Evolutionary conservation across 2,797 vertebrate species (phyloP).

Genomic region (Xenopus petersii): DNA sequence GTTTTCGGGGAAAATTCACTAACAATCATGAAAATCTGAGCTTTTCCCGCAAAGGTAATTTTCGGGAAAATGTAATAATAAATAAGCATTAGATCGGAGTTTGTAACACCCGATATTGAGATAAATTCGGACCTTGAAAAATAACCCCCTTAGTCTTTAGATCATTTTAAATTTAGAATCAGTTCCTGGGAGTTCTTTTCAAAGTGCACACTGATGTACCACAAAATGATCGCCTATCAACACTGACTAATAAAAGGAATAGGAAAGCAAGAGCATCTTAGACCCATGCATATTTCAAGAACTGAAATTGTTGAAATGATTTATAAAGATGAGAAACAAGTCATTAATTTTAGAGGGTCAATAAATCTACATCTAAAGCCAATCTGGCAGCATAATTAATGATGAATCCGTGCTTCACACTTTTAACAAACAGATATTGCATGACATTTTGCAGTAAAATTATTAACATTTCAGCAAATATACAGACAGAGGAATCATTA

Average conservation of each 20-base stretch:
- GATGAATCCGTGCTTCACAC: slow-evolving; percentile 7
- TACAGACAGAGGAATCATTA: no score
- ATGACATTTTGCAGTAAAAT: no score
- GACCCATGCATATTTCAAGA: slow-evolving; percentile 29
- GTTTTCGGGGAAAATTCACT: no score
- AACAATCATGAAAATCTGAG: no score
- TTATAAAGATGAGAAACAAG: slow-evolving; percentile 6
- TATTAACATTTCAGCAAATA: no score
- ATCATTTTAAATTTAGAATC: slow-evolving; percentile 31
- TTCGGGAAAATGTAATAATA: no score
- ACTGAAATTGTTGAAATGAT: slow-evolving; percentile 19
- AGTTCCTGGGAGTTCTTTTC: slow-evolving; percentile 23
- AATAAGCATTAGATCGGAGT: no score
- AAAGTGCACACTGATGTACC: slow-evolving; percentile 34
- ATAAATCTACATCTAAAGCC: slow-evolving; percentile 19
- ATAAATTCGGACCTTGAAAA: no score
- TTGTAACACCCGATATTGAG: no score
- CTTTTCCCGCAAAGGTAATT: no score
- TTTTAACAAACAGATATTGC: slow-evolving; percentile 5
- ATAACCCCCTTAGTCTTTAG: neutral
- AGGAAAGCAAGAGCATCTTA: slow-evolving; percentile 30
- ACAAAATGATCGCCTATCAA: slow-evolving; percentile 32
- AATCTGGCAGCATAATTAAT: slow-evolving; percentile 13
- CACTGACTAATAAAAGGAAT: slow-evolving; percentile 14
- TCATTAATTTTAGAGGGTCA: slow-evolving; percentile 36